Base-by-base conservation (phyloP, 2,113 vertebrate genomes). In the Prionailurus viverrinus region DNA sequence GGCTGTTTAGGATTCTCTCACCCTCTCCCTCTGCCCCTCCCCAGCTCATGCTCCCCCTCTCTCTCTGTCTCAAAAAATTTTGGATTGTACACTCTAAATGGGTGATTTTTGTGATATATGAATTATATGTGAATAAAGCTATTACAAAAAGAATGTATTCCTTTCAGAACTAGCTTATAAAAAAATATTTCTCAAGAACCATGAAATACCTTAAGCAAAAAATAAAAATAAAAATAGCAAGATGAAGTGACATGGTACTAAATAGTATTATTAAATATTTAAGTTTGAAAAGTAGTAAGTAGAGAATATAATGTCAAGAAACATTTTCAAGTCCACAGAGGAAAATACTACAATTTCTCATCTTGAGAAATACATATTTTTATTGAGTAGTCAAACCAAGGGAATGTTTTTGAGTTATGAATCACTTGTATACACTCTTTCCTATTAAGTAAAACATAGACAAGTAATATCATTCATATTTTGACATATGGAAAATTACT, bases 191-290 rank as follows among this genome's bases (percentile, higher is more conserved):
- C 27, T 73, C 36, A 65, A 82, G 31, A 91, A 84, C 15, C n/a
- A 61, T 79, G 18, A 16, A 79, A 55, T 93, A 94, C 55, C 23
- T 89, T 84, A 93, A 79, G 39, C 41, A 29, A 45, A 85, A 95
- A 83, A 61, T 23, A 74, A 61, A n/a, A 76, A 29, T 74, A 91
- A 96, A 97, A 95, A 55, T 78, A 97, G 69, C n/a, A n/a, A 82
- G 25, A 94, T 89, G 11, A 81, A 81, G 39, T 36, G 36, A 95
- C 31, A 79, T 55, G 0, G 25, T 53, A 82, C 65, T 89, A 94
- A 97, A 71, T 95, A 53, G 16, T 41, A 86, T 61, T 89, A 87
- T 91, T 94, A 95, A 89, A 80, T 97, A 90, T 69, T 68, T 58
- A 96, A 89, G 33, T 66, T 4, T 5, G 45, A 92, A 89, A 86